phyloP scores from a whole-genome alignment of 2,797 vertebrate genomes.

The Clamator glandarius region DNA sequence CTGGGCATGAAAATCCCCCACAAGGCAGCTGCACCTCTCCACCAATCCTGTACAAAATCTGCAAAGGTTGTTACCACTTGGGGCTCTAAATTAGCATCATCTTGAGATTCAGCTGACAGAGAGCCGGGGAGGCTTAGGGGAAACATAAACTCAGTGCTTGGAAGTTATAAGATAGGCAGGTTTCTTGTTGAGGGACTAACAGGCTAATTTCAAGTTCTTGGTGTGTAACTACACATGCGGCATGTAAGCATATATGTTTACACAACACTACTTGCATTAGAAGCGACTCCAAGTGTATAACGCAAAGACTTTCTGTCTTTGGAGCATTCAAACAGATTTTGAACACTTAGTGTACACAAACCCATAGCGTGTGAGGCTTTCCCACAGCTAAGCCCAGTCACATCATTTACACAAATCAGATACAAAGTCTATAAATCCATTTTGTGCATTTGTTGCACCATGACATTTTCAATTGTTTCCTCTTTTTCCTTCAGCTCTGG shows the following conservation, averaged over 20 bases:
- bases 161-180: neutral
- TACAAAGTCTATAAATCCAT: neutral
- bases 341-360: neutral
- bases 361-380: neutral
- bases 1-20: neutral
- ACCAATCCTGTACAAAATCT: neutral
- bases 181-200: neutral
- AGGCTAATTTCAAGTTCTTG: neutral
- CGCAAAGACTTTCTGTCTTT: neutral
- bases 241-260: neutral
- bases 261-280: neutral
- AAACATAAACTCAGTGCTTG: neutral
- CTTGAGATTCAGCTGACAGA: neutral
- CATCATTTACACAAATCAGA: too few relatives aligned
- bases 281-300: neutral
- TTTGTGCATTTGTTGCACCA: neutral
- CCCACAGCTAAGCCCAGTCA: too few relatives aligned
- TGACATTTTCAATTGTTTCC: neutral
- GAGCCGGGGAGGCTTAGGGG: too few relatives aligned
- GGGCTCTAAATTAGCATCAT: neutral
- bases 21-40: neutral
- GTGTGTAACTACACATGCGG: neutral
- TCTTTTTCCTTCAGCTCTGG: neutral
- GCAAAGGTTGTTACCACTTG: neutral
- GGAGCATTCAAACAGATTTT: neutral